Evolutionary conservation across 2,888 invertebrate species (phyloP), one percentile per base, ranked within the genome.

Genomic region (Notocelia uddmanniana): DNA sequence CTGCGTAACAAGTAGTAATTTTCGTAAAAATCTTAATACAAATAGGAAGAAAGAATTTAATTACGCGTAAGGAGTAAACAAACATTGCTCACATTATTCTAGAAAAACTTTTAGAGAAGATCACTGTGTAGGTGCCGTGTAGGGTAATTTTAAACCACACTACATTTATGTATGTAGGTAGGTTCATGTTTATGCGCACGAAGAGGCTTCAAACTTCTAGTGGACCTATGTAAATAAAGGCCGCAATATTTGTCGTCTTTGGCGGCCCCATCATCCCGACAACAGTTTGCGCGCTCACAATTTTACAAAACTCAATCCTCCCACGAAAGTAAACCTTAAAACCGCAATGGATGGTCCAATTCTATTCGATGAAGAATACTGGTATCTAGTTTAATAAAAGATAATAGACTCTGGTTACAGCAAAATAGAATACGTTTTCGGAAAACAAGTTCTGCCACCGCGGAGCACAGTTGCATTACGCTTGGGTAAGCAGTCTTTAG

Each of bases 201-300:
- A 88, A 87, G 86, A 89, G 79, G 86, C 86, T 83, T 83, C 86
- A 85, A 92, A 91, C 90, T 92, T 91, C 87, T 90, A 92, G 91
- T 90, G 92, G 90, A 90, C 91, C 91, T 72, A 72, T 72, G 72
- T 93, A 93, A 93, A 93, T 92, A 93, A 92, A 88, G 90, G 88
- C 85, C 89, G 87, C 90, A 90, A 91, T 91, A 92, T 92, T 91
- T 86, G 73, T 64, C 75, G 37, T 91, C 91, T 92, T 90, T 85
- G 89, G 89, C 85, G 88, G 89, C 89, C 87, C 87, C 88, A 87
- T 87, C 88, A 87, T 87, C 91, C 86, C 88, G 79, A 85, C 90
- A 87, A 87, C 87, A 85, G 89, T 86, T 82, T 85, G 80, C 83
- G 77, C 79, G 80, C 80, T 81, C 83, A 82, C 81, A 83, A 85